A percentile compares a stretch with the other conserved stretches of the same genome.
phyloP scores from a whole-genome alignment of 2,113 vertebrate genomes.

The Nicator chloris region DNA sequence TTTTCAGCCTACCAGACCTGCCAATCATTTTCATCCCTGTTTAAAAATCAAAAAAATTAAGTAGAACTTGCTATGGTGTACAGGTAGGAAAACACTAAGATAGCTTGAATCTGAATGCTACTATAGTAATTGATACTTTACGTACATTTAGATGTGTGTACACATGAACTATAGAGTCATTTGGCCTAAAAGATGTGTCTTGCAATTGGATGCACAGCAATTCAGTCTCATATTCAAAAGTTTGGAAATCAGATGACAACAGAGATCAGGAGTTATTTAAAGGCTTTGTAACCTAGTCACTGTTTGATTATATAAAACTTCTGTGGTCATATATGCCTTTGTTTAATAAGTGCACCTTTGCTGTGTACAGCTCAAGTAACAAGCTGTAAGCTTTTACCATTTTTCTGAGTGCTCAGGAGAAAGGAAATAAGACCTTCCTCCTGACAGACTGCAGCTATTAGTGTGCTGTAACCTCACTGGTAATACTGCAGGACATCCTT shows the following conservation, averaged over 20 bases:
- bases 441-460: background rate
- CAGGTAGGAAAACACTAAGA: background rate
- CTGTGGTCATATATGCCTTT: background rate
- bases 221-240: background rate
- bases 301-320: background rate
- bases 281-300: background rate
- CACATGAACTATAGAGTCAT: background rate
- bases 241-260: background rate
- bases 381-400: background rate
- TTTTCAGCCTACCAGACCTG: background rate
- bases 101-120: background rate
- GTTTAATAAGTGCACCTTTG: background rate
- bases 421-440: background rate
- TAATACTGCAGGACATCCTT: background rate
- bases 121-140: background rate
- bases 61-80: background rate
- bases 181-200: constrained; percentile 9
- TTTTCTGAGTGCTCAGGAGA: background rate
- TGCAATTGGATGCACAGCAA: background rate
- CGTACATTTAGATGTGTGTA: background rate
- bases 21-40: background rate
- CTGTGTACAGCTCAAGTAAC: background rate
- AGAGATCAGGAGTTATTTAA: background rate
- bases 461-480: background rate
- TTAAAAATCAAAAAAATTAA: background rate